These are phyloP conservation scores for Seladonia tumulorum DNA, from an alignment of 2,888 invertebrate species.

Conservation along the genomic window DNA sequence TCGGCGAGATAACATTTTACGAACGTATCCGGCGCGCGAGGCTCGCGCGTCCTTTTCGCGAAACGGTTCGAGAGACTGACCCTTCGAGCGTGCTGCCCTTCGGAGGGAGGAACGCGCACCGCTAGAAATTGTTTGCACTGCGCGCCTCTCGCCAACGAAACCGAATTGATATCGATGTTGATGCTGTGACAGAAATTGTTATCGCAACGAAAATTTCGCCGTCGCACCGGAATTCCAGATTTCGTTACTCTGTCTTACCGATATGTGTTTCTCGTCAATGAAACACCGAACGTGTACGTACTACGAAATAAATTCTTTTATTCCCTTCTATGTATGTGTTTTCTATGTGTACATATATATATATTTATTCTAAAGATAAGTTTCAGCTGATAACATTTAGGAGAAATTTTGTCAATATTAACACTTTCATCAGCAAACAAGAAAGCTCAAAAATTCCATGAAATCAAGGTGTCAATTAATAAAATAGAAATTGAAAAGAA, in stretches of 20 bases:
- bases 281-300: neutral
- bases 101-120: neutral
- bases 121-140: neutral
- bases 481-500: no score
- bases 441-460: no score
- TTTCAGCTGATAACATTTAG: no score
- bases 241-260: neutral
- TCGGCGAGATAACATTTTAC: neutral
- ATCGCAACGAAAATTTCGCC: neutral
- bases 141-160: neutral
- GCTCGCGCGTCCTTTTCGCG: neutral
- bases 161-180: conserved; percentile 27
- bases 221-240: neutral
- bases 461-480: no score
- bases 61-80: neutral
- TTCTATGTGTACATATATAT: no score
- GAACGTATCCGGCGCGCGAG: neutral
- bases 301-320: conserved; percentile 7
- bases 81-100: neutral
- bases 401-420: no score
- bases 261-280: neutral
- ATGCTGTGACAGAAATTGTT: neutral
- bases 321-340: neutral
- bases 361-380: no score
- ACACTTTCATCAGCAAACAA: no score